A percentile compares a stretch with the other conserved stretches of the same genome.
Evolutionary conservation across 1,140 invertebrate species (phyloP).

Genomic region (Aphelinus certus): DNA sequence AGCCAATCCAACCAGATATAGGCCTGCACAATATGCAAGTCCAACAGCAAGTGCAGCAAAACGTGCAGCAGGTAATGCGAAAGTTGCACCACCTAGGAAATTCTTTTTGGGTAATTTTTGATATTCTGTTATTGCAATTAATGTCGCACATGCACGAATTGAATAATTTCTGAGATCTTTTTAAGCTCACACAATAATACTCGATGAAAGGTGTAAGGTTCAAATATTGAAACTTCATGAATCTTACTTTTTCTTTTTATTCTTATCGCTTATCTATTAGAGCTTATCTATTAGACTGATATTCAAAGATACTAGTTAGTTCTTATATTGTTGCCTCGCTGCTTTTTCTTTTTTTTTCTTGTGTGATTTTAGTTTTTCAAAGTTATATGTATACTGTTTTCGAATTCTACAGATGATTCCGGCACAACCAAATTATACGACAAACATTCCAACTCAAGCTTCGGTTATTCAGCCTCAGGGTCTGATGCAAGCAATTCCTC

Average conservation of each 20-base stretch:
- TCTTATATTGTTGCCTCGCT: too few relatives aligned
- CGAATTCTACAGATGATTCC: conserved; percentile 24
- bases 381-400: not conserved
- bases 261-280: not conserved
- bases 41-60: conserved; percentile 50
- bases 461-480: conserved; percentile 16
- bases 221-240: not conserved
- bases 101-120: conserved; percentile 33
- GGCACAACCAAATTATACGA: conserved; percentile 25
- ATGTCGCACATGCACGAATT: too few relatives aligned
- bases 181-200: not conserved
- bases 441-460: conserved; percentile 44
- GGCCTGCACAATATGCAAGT: conserved; percentile 41
- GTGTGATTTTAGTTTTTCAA: not conserved
- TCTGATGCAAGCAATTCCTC: conserved; percentile 26
- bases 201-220: conserved; percentile 1
- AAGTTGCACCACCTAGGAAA: conserved; percentile 36
- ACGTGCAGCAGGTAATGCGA: conserved; percentile 45
- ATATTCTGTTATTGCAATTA: not conserved
- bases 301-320: not conserved
- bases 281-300: not conserved
- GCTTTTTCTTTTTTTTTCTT: conserved; percentile 1
- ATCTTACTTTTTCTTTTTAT: too few relatives aligned
- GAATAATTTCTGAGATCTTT: not conserved
- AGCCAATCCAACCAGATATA: conserved; percentile 57